These are phyloP conservation scores for Pseudomugil tenellus DNA, from an alignment of 2,797 vertebrate species.

Conservation along the genomic window DNA sequence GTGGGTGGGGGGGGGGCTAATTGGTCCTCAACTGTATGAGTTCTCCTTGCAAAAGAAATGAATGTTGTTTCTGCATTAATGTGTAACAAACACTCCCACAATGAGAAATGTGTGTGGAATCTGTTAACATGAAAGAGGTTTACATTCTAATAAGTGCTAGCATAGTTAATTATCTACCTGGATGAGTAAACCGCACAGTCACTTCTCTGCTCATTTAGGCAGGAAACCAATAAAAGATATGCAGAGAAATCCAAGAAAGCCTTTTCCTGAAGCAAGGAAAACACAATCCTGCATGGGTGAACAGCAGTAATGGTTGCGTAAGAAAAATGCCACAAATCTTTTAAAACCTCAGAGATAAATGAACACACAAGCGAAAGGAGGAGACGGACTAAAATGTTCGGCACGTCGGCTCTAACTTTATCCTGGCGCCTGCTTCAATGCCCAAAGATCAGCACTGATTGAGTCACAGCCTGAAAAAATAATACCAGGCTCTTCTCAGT, in stretches of 20 bases:
- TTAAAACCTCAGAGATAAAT: conserved; percentile 61
- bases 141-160: conserved; percentile 54
- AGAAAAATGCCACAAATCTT: conserved; percentile 48
- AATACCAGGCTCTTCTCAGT: conserved; percentile 22
- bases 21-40: not conserved
- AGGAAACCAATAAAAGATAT: not conserved
- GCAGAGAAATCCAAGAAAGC: not conserved
- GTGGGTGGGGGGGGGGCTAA: not conserved
- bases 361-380: conserved; percentile 61
- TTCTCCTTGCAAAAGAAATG: not conserved
- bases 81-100: not conserved
- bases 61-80: not conserved
- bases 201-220: not conserved
- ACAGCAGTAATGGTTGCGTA: conserved; percentile 2
- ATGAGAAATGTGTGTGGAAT: not conserved
- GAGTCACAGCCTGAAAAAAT: conserved; percentile 30
- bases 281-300: conserved; percentile 38
- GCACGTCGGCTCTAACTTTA: conserved; percentile 75
- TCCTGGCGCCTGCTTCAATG: conserved; percentile 53
- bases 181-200: not conserved
- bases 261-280: not conserved
- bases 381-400: conserved; percentile 63
- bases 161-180: conserved; percentile 3
- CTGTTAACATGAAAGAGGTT: conserved; percentile 20
- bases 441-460: conserved; percentile 50